Percentiles rank a stretch among this genome's conserved stretches.
These are phyloP conservation scores for Catostomus latipinnis DNA, from an alignment of 2,797 vertebrate genomes.

Conservation along the genomic window DNA sequence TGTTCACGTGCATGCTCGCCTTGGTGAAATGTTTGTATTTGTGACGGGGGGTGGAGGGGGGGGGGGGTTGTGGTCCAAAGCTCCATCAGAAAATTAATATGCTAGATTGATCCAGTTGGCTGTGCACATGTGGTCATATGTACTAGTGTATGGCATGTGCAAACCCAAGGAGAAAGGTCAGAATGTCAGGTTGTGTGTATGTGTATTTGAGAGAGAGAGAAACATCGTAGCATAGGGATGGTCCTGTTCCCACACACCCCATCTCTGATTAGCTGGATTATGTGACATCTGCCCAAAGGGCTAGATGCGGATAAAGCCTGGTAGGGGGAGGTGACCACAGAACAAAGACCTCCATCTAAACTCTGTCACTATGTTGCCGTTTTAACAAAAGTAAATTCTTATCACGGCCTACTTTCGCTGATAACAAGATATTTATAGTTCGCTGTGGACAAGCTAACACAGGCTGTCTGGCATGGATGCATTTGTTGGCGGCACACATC, in stretches of 20 bases:
- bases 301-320: constrained; percentile 73
- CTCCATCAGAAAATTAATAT: constrained; percentile 35
- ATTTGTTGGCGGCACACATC: background rate
- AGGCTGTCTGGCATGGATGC: background rate
- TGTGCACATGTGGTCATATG: background rate
- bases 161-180: constrained; percentile 38
- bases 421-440: constrained; percentile 49
- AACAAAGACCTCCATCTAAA: constrained; percentile 82
- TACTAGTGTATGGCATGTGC: background rate
- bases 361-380: constrained; percentile 61
- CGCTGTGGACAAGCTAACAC: constrained; percentile 32
- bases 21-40: background rate
- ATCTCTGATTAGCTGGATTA: constrained; percentile 87
- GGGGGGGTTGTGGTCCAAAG: background rate
- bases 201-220: constrained; percentile 56
- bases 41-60: too few species aligned
- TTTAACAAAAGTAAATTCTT: constrained; percentile 28
- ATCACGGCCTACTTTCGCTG: constrained; percentile 39
- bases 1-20: constrained; percentile 1
- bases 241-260: constrained; percentile 77
- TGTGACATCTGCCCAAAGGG: constrained; percentile 87
- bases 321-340: constrained; percentile 72
- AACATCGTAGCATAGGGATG: constrained; percentile 28
- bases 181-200: constrained; percentile 54
- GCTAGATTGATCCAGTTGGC: constrained; percentile 17